These are phyloP conservation scores for Gobio gobio DNA, from an alignment of 2,113 vertebrate species.

Conservation along the genomic window DNA sequence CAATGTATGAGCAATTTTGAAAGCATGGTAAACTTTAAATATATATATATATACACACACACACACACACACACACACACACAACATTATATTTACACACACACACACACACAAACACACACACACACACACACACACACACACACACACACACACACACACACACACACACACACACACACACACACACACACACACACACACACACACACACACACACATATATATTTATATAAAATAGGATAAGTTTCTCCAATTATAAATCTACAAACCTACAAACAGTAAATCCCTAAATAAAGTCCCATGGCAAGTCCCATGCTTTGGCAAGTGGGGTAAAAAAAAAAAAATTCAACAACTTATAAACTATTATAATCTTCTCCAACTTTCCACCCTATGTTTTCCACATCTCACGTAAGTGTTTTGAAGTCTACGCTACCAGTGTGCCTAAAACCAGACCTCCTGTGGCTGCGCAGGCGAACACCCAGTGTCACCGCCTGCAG, in stretches of 20 bases:
- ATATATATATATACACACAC: neutral
- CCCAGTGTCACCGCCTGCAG: slow-evolving; percentile 35
- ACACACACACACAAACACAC: too few species aligned
- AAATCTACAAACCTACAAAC: neutral
- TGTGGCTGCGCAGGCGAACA: slow-evolving; percentile 8
- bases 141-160: too few species aligned
- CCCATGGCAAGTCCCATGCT: neutral
- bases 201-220: too few species aligned
- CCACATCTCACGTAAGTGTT: neutral
- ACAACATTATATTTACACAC: neutral
- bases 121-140: too few species aligned
- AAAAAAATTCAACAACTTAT: neutral
- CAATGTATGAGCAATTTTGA: neutral
- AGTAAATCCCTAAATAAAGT: neutral
- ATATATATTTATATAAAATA: too few species aligned
- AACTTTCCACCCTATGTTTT: slow-evolving; percentile 28
- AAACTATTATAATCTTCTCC: slow-evolving; percentile 18
- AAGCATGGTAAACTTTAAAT: neutral
- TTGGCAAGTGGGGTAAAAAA: neutral
- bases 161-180: too few species aligned
- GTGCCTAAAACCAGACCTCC: slow-evolving; percentile 35
- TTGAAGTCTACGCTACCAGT: slow-evolving; percentile 21
- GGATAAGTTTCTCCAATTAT: neutral
- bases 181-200: too few species aligned
- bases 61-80: too few species aligned